Evolutionary conservation across 1,140 invertebrate species (phyloP), one percentile per base, ranked within the genome.

Genomic region (Chironomus striatipennis): DNA sequence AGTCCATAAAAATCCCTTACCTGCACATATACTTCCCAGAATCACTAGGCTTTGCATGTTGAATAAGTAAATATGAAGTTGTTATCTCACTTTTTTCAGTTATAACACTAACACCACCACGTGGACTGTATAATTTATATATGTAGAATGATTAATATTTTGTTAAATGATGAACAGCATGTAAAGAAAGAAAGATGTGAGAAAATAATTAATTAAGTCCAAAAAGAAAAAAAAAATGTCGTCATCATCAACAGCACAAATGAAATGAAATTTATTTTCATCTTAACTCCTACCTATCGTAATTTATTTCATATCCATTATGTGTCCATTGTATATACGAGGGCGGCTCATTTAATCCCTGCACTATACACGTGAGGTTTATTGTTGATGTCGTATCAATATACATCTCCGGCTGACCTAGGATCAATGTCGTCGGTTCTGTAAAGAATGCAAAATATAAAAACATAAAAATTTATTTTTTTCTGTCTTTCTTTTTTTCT

Each of bases 301-400:
- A 95, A 86, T 93, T 94, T 79, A 95, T 94, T 83, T 91, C 91
- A 92, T 93, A 85, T 78, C 89, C 87, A 81, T 94, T 92, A 80
- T 94, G 93, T 43, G 90, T 93, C 93, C 93, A 95, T 78, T 88
- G 87, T 78, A 95, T 93, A 73, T 90, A 86, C 1, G 89, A 86
- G 0, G 93, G 93, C 65, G 93, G 93, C 80, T 94, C 92, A 0
- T 93, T 93, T 75, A 90, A 91, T 78, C 93, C 90, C 78, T 90
- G 88, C 8, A 95, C 90, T 21, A 95, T 88, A 82, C 94, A 96
- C 3, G 93, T 95, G 77, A 96, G 83, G 83, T 95, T 96, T 82
- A 96, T 92, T 24, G 93, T 94, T 80, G 91, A 94, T 42, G 92
- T 93, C 79, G 89, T 90, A 84, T 95, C 92, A 82, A 95, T 93